Evolutionary conservation across 2,113 vertebrate species (phyloP).

Genomic region (Muntiacus reevesi): DNA sequence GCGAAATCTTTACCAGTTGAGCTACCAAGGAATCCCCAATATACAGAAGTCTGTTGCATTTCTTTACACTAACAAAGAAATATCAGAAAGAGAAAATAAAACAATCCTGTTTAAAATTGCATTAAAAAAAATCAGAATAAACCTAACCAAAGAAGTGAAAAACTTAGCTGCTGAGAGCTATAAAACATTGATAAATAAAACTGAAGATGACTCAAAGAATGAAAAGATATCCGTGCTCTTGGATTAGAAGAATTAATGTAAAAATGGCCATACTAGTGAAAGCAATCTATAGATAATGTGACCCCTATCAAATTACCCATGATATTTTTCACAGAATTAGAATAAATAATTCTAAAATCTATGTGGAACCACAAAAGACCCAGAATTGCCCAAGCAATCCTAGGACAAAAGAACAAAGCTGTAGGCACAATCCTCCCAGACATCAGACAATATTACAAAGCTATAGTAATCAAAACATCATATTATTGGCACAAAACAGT

Average conservation of each 20-base stretch:
- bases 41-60: neutral
- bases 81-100: neutral
- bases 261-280: neutral
- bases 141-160: neutral
- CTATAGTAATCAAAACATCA: neutral
- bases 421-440: neutral
- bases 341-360: neutral
- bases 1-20: neutral
- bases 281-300: neutral
- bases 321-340: neutral
- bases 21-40: neutral
- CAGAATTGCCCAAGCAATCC: neutral
- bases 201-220: neutral
- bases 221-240: neutral
- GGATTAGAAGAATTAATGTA: neutral
- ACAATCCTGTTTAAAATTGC: neutral
- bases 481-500: neutral
- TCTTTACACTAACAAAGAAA: neutral
- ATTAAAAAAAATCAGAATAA: neutral
- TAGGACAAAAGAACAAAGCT: neutral
- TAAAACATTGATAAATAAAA: neutral
- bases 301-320: neutral
- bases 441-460: neutral
- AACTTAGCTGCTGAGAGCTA: neutral
- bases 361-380: neutral